These are phyloP conservation scores for Mythimna albipuncta DNA, from an alignment of 2,888 invertebrate species.

Conservation along the genomic window DNA sequence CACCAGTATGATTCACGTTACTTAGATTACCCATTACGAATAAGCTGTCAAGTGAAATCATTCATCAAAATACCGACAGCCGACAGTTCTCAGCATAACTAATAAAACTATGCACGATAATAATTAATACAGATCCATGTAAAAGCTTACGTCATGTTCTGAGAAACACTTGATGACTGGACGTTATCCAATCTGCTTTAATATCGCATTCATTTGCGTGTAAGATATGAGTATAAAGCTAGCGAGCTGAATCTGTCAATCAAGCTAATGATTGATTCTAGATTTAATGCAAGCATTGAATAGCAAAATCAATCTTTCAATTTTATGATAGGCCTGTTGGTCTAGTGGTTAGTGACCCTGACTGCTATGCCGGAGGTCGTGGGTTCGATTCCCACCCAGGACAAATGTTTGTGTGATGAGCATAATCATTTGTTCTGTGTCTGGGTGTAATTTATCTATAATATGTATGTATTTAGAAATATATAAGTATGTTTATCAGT, in stretches of 20 bases:
- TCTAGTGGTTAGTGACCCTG: too few species aligned
- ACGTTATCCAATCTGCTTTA: conserved; percentile 33
- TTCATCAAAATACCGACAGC: conserved; percentile 74
- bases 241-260: background rate
- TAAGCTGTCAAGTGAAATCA: conserved; percentile 72
- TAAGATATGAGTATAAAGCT: background rate
- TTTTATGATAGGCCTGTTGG: too few species aligned
- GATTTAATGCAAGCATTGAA: too few species aligned
- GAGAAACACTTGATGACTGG: conserved; percentile 48
- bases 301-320: too few species aligned
- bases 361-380: too few species aligned
- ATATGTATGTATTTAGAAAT: too few species aligned
- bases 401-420: too few species aligned
- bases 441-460: too few species aligned
- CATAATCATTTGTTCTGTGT: too few species aligned
- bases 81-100: conserved; percentile 62
- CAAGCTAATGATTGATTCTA: background rate
- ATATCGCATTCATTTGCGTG: conserved; percentile 27
- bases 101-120: conserved; percentile 68
- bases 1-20: conserved; percentile 60
- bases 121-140: conserved; percentile 71
- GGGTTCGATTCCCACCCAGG: too few species aligned
- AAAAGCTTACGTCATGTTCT: conserved; percentile 54
- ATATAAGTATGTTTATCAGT: too few species aligned
- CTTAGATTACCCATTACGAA: conserved; percentile 63